phyloP scores from a whole-genome alignment of 2,797 vertebrate genomes.

The Urosaurus nigricauda region DNA sequence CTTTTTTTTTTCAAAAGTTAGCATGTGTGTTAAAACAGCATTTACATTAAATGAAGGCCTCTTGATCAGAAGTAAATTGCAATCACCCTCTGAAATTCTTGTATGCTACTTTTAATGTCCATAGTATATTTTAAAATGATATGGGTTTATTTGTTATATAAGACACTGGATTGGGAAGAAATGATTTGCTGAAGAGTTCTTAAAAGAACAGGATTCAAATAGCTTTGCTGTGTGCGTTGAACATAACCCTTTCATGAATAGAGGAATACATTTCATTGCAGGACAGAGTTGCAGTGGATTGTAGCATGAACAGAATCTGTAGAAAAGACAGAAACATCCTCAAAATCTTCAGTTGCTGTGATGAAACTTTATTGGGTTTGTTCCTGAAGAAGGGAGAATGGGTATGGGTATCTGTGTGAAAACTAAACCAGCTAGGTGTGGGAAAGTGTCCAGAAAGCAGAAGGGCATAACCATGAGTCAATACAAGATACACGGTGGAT shows the following conservation, averaged over 20 bases:
- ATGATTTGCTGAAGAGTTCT: neutral
- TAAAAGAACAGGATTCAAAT: neutral
- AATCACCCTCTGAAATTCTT: neutral
- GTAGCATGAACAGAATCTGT: neutral
- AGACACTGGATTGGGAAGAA: neutral
- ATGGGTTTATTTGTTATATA: neutral
- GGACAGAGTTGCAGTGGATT: neutral
- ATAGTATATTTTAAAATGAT: neutral
- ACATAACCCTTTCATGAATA: neutral
- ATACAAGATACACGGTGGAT: too few relatives aligned
- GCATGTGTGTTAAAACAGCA: neutral
- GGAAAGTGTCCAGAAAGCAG: neutral
- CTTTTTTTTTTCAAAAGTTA: conserved; percentile 4
- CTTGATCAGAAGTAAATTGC: neutral
- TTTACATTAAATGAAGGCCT: neutral
- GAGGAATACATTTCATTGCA: neutral
- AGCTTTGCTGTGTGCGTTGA: neutral
- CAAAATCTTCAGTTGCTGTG: neutral
- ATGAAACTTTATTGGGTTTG: neutral
- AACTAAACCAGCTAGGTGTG: neutral
- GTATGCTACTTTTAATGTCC: neutral
- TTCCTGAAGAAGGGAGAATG: neutral
- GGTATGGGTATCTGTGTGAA: neutral
- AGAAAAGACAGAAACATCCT: neutral
- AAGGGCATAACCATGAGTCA: neutral